Evolutionary conservation across 30 jellyfish, hydroid and myxozoan genomes (phyloP), one percentile per base, ranked within the genome.

Genomic region (Aurelia aurita): DNA sequence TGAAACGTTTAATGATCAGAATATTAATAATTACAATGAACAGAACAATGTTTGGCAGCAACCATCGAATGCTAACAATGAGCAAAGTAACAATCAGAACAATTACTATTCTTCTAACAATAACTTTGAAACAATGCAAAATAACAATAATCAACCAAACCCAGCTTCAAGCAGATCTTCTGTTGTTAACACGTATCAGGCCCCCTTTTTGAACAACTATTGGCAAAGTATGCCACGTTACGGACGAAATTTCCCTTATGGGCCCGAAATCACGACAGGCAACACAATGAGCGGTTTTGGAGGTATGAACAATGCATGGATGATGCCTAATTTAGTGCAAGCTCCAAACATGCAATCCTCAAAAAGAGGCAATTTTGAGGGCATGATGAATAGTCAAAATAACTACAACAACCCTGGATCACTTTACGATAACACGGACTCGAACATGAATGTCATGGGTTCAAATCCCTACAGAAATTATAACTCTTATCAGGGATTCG

Each of bases 121-220:
- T 29, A 58, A 69, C 22, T 0, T 16, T 35, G 69, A 65, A 15
- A 47, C 65, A 31, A 51, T 32, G 83, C 90, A 27, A 23, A 55
- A 57, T 26, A 26, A 26, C 64, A 67, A 67, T 47, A 19, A 55
- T 3, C 67, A 4, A n/a, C 67, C 25, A 55, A 22, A n/a, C 67
- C 76, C 65, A 15, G 80, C 61, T 16, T 44, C 84, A 16, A 58
- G 90, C 49, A 65, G 84, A 80, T 80, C 90, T 0, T 29, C 90
- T 7, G 90, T 80, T 47, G 3, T 22, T 12, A 60, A 15, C 47
- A 54, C n/a, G 5, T 64, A 68, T 55, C 82, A 12, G 28, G 8
- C 45, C 16, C 84, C 90, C 27, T 16, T 25, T 29, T 1, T 31
- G 54, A n/a, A n/a, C 34, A 73, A 27, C 55, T 46, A 45, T 31